These are phyloP conservation scores for Leucozona laternaria DNA, from an alignment of 2,888 invertebrate genomes.

Conservation along the genomic window DNA sequence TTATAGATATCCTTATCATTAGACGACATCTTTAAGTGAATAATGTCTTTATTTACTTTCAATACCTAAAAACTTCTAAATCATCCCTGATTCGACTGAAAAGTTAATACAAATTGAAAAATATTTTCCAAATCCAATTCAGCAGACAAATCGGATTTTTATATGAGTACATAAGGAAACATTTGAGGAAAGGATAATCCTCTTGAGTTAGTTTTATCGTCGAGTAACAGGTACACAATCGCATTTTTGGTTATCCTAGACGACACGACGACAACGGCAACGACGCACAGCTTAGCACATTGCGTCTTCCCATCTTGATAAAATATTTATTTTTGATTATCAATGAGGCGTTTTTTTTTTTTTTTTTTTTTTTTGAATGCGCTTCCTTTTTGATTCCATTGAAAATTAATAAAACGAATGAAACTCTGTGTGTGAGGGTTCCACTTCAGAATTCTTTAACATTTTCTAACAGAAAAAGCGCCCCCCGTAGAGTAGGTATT, in stretches of 20 bases:
- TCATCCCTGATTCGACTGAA: slow-evolving; percentile 1
- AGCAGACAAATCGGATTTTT: slow-evolving; percentile 50
- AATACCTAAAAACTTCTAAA: slow-evolving; percentile 15
- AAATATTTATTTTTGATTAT: slow-evolving; percentile 83
- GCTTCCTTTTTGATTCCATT: slow-evolving; percentile 75
- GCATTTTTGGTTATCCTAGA: slow-evolving; percentile 24
- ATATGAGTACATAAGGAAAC: slow-evolving; percentile 34
- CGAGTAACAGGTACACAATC: slow-evolving; percentile 75
- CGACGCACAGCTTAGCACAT: slow-evolving; percentile 49
- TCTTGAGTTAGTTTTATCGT: slow-evolving; percentile 75
- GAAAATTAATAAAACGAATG: slow-evolving; percentile 80
- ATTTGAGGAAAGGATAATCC: slow-evolving; percentile 74
- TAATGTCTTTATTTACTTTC: slow-evolving; percentile 43
- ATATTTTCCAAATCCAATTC: slow-evolving; percentile 47
- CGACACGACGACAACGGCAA: neutral
- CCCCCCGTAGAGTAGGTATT: slow-evolving; percentile 41
- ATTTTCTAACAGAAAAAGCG: slow-evolving; percentile 14
- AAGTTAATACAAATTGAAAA: slow-evolving; percentile 67
- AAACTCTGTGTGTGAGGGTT: slow-evolving; percentile 35
- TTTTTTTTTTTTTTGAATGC: slow-evolving; percentile 34
- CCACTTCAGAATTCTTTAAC: slow-evolving; percentile 22
- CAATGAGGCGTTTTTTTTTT: slow-evolving; percentile 78
- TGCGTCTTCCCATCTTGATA: slow-evolving; percentile 78
- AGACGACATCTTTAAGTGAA: slow-evolving; percentile 32
- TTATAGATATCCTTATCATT: slow-evolving; percentile 24